phyloP scores from a whole-genome alignment of 2,888 invertebrate species.

The Argyresthia goedartella region DNA sequence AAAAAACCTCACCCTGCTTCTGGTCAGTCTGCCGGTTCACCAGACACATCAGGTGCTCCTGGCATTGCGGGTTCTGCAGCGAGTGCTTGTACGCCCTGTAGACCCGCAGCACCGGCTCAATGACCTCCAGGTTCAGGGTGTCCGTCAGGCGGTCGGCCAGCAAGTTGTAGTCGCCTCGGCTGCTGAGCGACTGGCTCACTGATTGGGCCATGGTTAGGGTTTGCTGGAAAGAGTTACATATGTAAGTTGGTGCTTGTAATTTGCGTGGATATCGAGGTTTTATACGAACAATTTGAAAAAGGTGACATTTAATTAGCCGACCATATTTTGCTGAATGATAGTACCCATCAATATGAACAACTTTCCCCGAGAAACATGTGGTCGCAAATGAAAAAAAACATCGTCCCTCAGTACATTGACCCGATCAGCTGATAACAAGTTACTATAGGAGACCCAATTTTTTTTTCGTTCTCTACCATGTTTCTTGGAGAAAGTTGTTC shows the following conservation, averaged over 20 bases:
- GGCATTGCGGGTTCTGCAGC: conserved; percentile 77
- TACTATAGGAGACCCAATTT: too few relatives aligned
- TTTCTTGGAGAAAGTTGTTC: too few relatives aligned
- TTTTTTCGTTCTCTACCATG: too few relatives aligned
- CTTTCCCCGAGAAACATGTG: too few relatives aligned
- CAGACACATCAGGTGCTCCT: conserved; percentile 83
- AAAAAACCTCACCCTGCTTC: conserved; percentile 41
- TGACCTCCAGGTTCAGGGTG: conserved; percentile 84
- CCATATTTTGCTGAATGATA: too few relatives aligned
- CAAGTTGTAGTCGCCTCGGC: conserved; percentile 75
- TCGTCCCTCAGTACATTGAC: too few relatives aligned
- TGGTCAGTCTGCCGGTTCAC: conserved; percentile 77
- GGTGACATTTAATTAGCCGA: too few relatives aligned
- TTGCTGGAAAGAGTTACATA: conserved; percentile 62
- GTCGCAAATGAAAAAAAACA: too few relatives aligned
- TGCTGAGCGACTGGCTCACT: conserved; percentile 74
- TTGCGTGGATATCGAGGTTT: too few relatives aligned
- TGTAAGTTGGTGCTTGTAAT: background rate
- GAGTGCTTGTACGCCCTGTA: conserved; percentile 85
- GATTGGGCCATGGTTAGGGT: conserved; percentile 78
- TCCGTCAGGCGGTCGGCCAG: conserved; percentile 83
- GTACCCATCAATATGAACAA: too few relatives aligned
- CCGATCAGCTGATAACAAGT: too few relatives aligned
- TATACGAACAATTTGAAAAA: too few relatives aligned
- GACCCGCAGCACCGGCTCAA: conserved; percentile 85